Conservation (phyloP, 2,797 vertebrate genomes). For the Vultur gryphus region DNA sequence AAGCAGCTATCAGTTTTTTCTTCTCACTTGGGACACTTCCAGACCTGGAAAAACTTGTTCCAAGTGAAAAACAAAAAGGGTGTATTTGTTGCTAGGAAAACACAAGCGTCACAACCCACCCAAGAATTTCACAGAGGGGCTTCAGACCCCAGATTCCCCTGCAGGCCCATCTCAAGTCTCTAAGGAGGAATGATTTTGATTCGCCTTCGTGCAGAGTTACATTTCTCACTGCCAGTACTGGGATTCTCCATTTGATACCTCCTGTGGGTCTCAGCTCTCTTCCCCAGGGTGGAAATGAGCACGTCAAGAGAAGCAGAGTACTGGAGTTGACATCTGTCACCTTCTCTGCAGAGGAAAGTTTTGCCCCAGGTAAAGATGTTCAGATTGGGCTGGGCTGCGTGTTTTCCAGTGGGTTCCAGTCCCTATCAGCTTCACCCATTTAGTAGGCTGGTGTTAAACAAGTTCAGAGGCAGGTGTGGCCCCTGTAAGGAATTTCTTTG, state of each 20-base stretch:
- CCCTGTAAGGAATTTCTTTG: conserved; percentile 37
- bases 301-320: neutral
- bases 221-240: neutral
- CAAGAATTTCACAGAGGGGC: neutral
- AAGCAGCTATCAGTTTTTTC: neutral
- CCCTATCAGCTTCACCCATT: conserved; percentile 5
- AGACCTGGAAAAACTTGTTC: conserved; percentile 52
- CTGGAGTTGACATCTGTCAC: conserved; percentile 7
- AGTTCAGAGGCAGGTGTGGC: conserved; percentile 54
- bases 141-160: neutral
- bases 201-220: accelerated
- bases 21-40: conserved; percentile 10
- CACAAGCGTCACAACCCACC: neutral
- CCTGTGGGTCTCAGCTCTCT: neutral
- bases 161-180: neutral
- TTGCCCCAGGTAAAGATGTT: conserved; percentile 33
- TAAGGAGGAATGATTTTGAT: neutral
- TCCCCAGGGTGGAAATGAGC: neutral
- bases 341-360: neutral
- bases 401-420: conserved; percentile 15
- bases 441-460: conserved; percentile 11
- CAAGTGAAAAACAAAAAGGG: neutral
- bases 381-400: neutral
- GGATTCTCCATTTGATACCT: neutral
- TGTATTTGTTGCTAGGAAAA: neutral